Conservation (phyloP, 2,113 vertebrate species). For the Motacilla alba region DNA sequence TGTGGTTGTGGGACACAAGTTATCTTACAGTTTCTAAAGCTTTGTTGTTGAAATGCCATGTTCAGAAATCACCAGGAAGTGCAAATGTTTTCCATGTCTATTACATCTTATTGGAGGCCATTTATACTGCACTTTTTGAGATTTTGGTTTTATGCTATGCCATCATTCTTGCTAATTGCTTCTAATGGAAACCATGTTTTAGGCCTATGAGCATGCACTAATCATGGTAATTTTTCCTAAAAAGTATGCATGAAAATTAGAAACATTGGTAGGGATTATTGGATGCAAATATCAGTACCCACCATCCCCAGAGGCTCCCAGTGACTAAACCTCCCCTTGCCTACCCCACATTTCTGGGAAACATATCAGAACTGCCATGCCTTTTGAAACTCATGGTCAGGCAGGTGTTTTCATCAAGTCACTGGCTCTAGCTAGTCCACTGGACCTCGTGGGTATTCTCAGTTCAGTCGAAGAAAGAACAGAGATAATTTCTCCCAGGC, state of each 20-base stretch:
- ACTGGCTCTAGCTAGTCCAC: not conserved
- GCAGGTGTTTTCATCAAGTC: not conserved
- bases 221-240: not conserved
- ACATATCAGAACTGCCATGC: not conserved
- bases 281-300: not conserved
- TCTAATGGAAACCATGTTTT: not conserved
- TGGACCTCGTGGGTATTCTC: no score
- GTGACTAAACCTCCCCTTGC: not conserved
- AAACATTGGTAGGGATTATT: not conserved
- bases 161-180: slow-evolving; percentile 48
- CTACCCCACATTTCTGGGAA: not conserved
- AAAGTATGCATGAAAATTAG: not conserved
- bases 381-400: not conserved
- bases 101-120: not conserved
- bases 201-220: not conserved
- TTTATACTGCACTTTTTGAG: slow-evolving; percentile 6
- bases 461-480: no score
- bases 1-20: not conserved
- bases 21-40: not conserved
- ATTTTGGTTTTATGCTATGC: slow-evolving; percentile 3
- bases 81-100: slow-evolving; percentile 19
- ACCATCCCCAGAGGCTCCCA: no score
- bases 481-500: no score
- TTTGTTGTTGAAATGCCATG: not conserved
- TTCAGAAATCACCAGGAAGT: not conserved